These are phyloP conservation scores for Neocloeon triangulifer DNA, from an alignment of 1,140 invertebrate genomes.

Conservation along the genomic window DNA sequence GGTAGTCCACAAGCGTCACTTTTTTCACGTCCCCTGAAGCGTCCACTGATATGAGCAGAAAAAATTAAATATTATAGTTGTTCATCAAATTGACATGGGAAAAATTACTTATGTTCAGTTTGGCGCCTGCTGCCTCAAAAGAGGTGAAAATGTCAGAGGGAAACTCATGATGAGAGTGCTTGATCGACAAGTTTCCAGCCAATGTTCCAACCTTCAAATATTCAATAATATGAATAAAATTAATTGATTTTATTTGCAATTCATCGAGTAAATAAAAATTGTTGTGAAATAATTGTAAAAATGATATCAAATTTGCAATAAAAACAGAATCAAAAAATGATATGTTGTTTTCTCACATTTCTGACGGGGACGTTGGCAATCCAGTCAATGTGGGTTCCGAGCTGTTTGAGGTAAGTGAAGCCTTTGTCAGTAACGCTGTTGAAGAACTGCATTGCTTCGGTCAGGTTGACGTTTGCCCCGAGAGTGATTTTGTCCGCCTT, in stretches of 20 bases:
- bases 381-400: conserved; percentile 13
- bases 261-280: no score
- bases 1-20: conserved; percentile 13
- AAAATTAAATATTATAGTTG: background rate
- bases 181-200: conserved; percentile 26
- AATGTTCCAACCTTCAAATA: no score
- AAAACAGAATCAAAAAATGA: background rate
- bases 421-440: conserved; percentile 9
- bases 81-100: no score
- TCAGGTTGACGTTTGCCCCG: conserved; percentile 11
- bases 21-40: conserved; percentile 2
- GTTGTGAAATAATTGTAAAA: no score
- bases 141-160: conserved; percentile 24
- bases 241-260: no score
- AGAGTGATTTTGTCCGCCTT: conserved; percentile 5
- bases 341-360: conserved; percentile 15
- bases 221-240: no score
- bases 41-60: no score
- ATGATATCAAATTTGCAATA: no score
- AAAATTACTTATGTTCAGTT: conserved; percentile 15
- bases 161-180: conserved; percentile 21
- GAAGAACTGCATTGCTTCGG: conserved; percentile 10
- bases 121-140: conserved; percentile 17
- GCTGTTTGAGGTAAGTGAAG: conserved; percentile 11
- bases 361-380: conserved; percentile 14